Conservation (phyloP, 2,797 vertebrate genomes). For the Tamandua tetradactyla region DNA sequence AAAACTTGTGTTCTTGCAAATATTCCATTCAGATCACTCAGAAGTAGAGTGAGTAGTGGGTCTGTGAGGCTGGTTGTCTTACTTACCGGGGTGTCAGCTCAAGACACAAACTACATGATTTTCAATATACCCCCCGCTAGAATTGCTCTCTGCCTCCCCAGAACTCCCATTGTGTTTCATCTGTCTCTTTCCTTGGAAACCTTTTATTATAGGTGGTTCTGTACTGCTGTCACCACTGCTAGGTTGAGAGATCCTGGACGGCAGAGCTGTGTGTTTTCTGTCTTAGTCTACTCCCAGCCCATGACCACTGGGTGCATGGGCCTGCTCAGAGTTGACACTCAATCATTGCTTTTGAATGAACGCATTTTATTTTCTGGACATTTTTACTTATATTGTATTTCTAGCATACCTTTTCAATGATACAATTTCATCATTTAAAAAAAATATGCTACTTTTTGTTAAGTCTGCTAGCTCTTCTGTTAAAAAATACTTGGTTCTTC, state of each 20-base stretch:
- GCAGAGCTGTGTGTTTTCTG: neutral
- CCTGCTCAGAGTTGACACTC: neutral
- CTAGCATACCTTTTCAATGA: neutral
- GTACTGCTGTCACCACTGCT: neutral
- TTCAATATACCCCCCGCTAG: neutral
- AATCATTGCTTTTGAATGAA: neutral
- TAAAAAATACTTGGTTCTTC: neutral
- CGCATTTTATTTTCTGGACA: neutral
- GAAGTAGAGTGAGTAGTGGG: neutral
- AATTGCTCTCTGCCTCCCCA: neutral
- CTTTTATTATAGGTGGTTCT: neutral
- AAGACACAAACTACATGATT: neutral
- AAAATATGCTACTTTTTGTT: neutral
- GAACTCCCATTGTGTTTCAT: neutral
- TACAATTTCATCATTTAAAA: neutral
- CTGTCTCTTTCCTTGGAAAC: neutral
- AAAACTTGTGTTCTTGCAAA: neutral
- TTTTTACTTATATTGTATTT: conserved; percentile 16
- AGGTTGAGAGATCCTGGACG: neutral
- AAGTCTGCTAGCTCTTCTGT: neutral
- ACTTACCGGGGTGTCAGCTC: neutral
- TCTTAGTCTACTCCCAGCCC: neutral
- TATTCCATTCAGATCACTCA: neutral
- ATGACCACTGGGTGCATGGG: neutral
- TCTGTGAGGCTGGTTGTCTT: neutral